A percentile compares a stretch with the other conserved stretches of the same genome.
phyloP scores from a whole-genome alignment of 1,140 invertebrate genomes.

The Coptotermes formosanus region DNA sequence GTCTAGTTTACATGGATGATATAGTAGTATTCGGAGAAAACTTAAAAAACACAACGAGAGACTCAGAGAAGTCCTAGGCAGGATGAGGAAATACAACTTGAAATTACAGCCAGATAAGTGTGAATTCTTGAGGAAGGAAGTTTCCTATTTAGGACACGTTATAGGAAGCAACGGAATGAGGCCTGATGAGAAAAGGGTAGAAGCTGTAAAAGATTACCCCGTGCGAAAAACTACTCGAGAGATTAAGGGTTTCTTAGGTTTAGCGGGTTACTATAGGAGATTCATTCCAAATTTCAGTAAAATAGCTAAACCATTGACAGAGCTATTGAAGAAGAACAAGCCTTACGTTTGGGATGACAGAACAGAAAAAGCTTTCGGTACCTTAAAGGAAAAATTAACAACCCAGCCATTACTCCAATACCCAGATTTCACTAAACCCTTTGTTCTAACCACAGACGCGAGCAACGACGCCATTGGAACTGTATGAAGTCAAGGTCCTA shows the following conservation, averaged over 20 bases:
- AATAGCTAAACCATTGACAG: slow-evolving; percentile 44
- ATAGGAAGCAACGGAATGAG: slow-evolving; percentile 46
- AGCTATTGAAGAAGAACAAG: slow-evolving; percentile 44
- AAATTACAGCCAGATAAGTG: slow-evolving; percentile 52
- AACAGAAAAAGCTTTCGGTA: slow-evolving; percentile 42
- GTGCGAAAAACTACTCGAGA: slow-evolving; percentile 45
- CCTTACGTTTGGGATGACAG: slow-evolving; percentile 39
- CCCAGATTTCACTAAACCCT: slow-evolving; percentile 21
- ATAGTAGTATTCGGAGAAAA: slow-evolving; percentile 44
- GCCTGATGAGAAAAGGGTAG: slow-evolving; percentile 48
- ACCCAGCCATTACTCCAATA: slow-evolving; percentile 18
- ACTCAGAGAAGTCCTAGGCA: slow-evolving; percentile 44
- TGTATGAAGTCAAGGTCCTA: slow-evolving; percentile 32
- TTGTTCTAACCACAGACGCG: slow-evolving; percentile 31
- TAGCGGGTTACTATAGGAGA: slow-evolving; percentile 41
- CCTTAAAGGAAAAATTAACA: slow-evolving; percentile 30
- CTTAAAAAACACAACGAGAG: slow-evolving; percentile 42
- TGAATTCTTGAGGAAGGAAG: slow-evolving; percentile 49
- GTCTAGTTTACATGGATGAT: slow-evolving; percentile 49
- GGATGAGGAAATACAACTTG: slow-evolving; percentile 44
- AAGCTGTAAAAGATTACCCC: slow-evolving; percentile 44
- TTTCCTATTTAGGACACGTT: slow-evolving; percentile 49
- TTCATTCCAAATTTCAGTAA: slow-evolving; percentile 46
- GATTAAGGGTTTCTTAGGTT: slow-evolving; percentile 49
- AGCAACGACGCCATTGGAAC: slow-evolving; percentile 32